Base-by-base conservation (phyloP, 2,888 invertebrate species). In the Drosophila siamana region DNA sequence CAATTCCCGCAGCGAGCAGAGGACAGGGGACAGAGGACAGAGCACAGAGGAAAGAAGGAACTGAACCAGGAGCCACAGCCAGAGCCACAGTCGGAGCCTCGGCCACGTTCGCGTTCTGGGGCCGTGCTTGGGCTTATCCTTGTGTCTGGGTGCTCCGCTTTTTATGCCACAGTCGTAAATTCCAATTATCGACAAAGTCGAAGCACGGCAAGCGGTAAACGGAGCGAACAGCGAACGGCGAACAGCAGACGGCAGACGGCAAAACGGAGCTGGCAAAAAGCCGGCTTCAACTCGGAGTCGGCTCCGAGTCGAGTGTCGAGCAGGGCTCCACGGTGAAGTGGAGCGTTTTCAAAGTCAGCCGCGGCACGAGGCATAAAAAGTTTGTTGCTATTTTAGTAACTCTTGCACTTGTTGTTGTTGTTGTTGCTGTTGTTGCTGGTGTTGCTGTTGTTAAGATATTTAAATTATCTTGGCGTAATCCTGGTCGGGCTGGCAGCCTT, bases 111-210 rank as follows among this genome's bases (percentile, higher is more conserved):
- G n/a, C 33, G 75, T 75, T 63, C 41, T 63, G 55, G 62, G 71
- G 47, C 77, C 77, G 69, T 74, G 78, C 64, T 56, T 70, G 64
- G 61, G 74, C 70, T 77, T 75, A 72, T 79, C 75, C 80, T 67
- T 66, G 67, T 79, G 72, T 69, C 69, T 68, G 78, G 74, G 36
- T 73, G 68, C 70, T 77, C 70, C 69, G 66, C 67, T 77, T 80
- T 85, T 79, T 87, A 86, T 83, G 85, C 79, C 84, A 83, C 81
- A 86, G 88, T 87, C 85, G 85, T 86, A 87, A 86, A 86, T 87
- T 86, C 85, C 85, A 86, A 86, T 86, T 86, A 86, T 86, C 85
- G 85, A 86, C 88, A 67, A 86, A 77, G 86, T 87, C 81, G 71
- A 69, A 71, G 78, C 85, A 83, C 83, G 80, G 83, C 76, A 70